phyloP scores from a whole-genome alignment of 2,888 invertebrate species.

The Amphiduros pacificus region DNA sequence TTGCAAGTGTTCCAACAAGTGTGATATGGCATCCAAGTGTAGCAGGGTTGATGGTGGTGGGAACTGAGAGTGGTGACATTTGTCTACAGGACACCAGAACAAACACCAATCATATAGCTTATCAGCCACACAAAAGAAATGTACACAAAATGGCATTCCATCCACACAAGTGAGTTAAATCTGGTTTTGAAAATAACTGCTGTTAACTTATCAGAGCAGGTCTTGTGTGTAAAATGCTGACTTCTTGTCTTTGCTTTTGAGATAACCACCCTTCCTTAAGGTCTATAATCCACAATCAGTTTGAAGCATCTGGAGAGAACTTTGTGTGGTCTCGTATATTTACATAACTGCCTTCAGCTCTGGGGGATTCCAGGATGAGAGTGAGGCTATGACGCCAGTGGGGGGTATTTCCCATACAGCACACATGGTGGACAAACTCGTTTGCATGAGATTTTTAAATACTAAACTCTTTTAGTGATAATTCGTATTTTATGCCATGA shows the following conservation, averaged over 20 bases:
- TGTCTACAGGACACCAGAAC: conserved; percentile 64
- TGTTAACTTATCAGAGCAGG: neutral
- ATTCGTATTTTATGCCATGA: neutral
- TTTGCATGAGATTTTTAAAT: neutral
- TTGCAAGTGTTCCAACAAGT: conserved; percentile 55
- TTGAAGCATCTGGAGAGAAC: too few species aligned
- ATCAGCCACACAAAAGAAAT: conserved; percentile 39
- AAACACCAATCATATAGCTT: conserved; percentile 30
- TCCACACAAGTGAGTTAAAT: conserved; percentile 36
- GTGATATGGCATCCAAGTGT: conserved; percentile 50
- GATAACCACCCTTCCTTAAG: too few species aligned
- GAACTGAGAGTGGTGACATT: conserved; percentile 64
- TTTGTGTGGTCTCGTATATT: too few species aligned
- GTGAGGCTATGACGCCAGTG: too few species aligned
- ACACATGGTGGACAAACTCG: neutral
- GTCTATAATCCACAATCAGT: too few species aligned
- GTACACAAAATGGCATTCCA: conserved; percentile 47
- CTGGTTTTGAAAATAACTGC: too few species aligned
- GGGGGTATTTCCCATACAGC: neutral
- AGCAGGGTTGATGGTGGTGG: conserved; percentile 52
- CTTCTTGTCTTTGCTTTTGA: too few species aligned
- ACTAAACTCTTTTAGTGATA: neutral
- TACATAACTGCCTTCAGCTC: too few species aligned
- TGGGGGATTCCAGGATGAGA: too few species aligned
- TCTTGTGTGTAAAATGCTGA: neutral